Base-by-base conservation (phyloP, 2,797 vertebrate species). In the Brotula barbata region DNA sequence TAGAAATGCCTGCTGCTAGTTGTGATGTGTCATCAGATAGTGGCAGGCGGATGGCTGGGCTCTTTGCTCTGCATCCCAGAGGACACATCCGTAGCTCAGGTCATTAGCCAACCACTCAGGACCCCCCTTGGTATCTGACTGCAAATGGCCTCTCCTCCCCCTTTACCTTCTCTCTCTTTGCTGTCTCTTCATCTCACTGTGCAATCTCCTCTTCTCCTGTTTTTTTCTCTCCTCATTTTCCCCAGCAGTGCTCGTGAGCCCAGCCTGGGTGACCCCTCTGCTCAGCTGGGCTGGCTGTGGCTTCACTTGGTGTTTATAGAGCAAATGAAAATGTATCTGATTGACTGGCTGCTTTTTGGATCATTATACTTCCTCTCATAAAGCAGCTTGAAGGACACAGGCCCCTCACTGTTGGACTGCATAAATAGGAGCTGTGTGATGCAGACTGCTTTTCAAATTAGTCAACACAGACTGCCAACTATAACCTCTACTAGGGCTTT, bases 21-120 rank as follows among this genome's bases (percentile, higher is more conserved):
- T 86, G 75, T 82, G 75, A 76, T 78, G 80, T 51, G 76, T 87
- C 87, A 87, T 83, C 80, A 85, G 48, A 86, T 85, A 64, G 73
- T 21, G 65, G 2, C 71, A 58, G 54, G 47, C 51, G 40, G 59
- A 53, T 63, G 54, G 42, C 55, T 22, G 54, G 58, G 80, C 70
- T 80, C 76, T 70, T 78, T 52, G 72, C 65, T 66, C 15, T 17
- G 1, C 51, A 52, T 79, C 84, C 71, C 81, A 66, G 58, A 78
- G 75, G 85, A 68, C 61, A 31, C n/a, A 31, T 15, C 45, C n/a
- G 63, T 21, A 55, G 54, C 43, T 6, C 74, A 70, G 75, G 74
- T 84, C 56, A 77, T 88, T 85, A 87, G 79, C 74, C 56, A 17
- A 56, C 45, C 75, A 65, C 44, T 57, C 39, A 62, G 56, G 64